Evolutionary conservation across 2,797 vertebrate species (phyloP).

Genomic region (Peromyscus nudipes): DNA sequence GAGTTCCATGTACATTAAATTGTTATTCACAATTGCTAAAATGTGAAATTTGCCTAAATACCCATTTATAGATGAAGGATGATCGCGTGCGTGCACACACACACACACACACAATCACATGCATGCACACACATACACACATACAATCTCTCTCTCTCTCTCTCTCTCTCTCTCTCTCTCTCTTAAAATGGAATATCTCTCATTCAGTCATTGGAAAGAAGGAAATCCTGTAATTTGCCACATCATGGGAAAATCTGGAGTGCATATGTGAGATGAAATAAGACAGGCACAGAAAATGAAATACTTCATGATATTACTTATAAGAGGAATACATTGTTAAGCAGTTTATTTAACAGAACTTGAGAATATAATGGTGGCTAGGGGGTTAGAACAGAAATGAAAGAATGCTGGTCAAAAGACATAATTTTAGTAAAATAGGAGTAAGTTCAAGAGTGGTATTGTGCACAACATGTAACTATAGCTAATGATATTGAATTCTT

Average conservation of each 20-base stretch:
- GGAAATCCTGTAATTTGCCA: neutral
- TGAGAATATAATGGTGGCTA: neutral
- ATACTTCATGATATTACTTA: neutral
- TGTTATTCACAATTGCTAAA: neutral
- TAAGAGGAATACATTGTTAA: neutral
- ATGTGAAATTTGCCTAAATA: neutral
- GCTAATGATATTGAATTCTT: neutral
- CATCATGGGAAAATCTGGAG: neutral
- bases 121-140: too few species aligned
- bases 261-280: neutral
- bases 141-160: too few species aligned
- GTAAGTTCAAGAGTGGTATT: neutral
- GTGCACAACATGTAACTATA: neutral
- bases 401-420: neutral
- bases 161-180: too few species aligned
- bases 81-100: rapidly evolving
- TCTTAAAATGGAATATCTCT: neutral
- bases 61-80: neutral
- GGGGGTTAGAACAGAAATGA: rapidly evolving
- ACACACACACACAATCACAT: neutral
- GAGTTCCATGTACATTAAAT: neutral
- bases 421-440: neutral
- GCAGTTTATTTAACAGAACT: neutral
- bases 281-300: neutral
- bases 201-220: neutral